Evolutionary conservation across 2,888 invertebrate species (phyloP).

Genomic region (Bombylius major): DNA sequence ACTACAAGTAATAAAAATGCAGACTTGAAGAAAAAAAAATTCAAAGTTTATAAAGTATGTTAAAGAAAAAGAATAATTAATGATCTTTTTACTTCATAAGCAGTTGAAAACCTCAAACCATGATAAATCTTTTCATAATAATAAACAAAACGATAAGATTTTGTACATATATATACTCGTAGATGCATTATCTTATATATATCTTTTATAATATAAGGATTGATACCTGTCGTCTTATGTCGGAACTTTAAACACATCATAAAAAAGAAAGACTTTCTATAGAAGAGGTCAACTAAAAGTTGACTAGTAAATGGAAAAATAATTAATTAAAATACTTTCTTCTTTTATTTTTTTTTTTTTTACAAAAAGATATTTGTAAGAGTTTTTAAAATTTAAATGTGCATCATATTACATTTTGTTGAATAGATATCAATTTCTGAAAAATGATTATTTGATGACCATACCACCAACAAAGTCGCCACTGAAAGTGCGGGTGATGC

Average conservation of each 20-base stretch:
- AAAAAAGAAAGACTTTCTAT: not conserved
- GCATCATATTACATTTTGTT: not conserved
- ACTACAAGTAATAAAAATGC: no score
- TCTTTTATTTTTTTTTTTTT: not conserved
- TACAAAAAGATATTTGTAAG: not conserved
- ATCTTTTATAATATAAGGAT: not conserved
- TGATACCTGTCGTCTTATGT: not conserved
- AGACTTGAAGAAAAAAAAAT: no score
- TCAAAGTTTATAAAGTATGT: no score
- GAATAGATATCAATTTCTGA: not conserved
- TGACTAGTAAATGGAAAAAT: constrained; percentile 1
- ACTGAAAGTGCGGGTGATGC: not conserved
- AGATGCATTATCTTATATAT: not conserved
- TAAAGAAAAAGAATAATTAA: not conserved
- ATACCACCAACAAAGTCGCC: not conserved
- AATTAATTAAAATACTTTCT: not conserved
- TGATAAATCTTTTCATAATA: not conserved
- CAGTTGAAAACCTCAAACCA: not conserved
- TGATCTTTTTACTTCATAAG: not conserved
- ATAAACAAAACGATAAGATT: no score
- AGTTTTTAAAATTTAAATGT: no score
- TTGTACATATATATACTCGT: no score
- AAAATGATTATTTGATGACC: not conserved
- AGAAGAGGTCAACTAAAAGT: not conserved
- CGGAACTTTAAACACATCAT: not conserved